Evolutionary conservation across 2,888 invertebrate genomes (phyloP).

Genomic region (Campoplex capitator): DNA sequence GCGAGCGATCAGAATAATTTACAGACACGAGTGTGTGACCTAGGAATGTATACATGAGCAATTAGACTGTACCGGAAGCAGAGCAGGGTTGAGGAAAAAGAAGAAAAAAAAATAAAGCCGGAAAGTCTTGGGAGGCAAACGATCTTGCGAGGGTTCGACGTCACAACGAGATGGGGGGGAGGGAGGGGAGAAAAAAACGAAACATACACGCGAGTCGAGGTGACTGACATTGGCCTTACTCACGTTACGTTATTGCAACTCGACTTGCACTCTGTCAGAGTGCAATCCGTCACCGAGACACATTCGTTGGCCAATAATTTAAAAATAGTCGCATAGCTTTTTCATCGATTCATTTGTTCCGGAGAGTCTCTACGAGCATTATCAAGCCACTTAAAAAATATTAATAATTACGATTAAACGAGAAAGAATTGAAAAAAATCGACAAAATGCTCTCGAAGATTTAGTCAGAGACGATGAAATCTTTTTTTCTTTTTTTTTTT

Average conservation of each 20-base stretch:
- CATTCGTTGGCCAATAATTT: neutral
- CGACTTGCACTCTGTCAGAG: slow-evolving; percentile 25
- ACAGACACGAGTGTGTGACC: neutral
- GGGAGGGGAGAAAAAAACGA: slow-evolving; percentile 5
- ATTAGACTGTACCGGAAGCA: slow-evolving; percentile 20
- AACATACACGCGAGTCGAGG: slow-evolving; percentile 25
- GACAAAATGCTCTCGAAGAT: too few species aligned
- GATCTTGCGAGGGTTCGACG: neutral
- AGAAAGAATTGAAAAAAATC: neutral
- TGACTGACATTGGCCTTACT: slow-evolving; percentile 60
- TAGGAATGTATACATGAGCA: neutral
- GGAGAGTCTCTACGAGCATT: neutral
- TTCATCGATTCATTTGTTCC: neutral
- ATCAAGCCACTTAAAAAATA: neutral
- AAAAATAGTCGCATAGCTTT: neutral
- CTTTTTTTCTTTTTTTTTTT: too few species aligned
- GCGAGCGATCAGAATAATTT: neutral
- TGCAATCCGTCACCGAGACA: neutral
- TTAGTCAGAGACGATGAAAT: too few species aligned
- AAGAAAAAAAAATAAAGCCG: neutral
- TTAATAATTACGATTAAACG: neutral
- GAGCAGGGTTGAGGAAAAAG: neutral
- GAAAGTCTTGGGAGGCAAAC: neutral
- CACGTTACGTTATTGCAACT: slow-evolving; percentile 13
- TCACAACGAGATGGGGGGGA: slow-evolving; percentile 1